Evolutionary conservation across 2,888 invertebrate genomes (phyloP).

Genomic region (Microchrysa polita): DNA sequence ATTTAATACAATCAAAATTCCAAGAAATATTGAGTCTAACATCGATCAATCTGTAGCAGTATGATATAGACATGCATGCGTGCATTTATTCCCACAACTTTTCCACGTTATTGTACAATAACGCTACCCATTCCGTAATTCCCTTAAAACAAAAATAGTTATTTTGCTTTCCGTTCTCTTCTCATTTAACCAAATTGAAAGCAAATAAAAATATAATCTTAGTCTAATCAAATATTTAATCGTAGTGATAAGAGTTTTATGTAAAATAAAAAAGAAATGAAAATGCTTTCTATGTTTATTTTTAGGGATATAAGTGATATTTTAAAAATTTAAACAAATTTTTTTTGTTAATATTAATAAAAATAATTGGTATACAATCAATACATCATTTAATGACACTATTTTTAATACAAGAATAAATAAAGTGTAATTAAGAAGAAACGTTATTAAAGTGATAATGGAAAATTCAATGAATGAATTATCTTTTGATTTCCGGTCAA

Average conservation of each 20-base stretch:
- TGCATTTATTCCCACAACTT: too few relatives aligned
- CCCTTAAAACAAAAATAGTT: neutral
- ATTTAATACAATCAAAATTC: too few relatives aligned
- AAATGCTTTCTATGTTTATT: slow-evolving; percentile 14
- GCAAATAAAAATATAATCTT: too few relatives aligned
- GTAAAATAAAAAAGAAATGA: too few relatives aligned
- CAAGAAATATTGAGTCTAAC: too few relatives aligned
- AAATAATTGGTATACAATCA: slow-evolving; percentile 9
- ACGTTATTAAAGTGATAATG: neutral
- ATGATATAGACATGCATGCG: too few relatives aligned
- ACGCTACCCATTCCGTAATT: neutral
- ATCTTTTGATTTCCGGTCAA: too few relatives aligned
- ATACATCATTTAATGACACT: slow-evolving; percentile 17
- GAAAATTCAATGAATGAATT: too few relatives aligned
- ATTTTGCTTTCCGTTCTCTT: neutral
- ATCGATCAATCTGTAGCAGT: too few relatives aligned
- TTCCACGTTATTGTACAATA: neutral
- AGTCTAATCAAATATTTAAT: neutral
- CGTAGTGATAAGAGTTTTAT: neutral
- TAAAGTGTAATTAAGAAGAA: slow-evolving; percentile 19
- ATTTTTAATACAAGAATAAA: slow-evolving; percentile 18
- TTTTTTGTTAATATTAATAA: slow-evolving; percentile 26
- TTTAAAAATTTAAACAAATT: neutral
- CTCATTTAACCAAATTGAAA: neutral
- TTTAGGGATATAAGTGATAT: slow-evolving; percentile 25